Base-by-base conservation (phyloP, 2,113 vertebrate species). In the Todiramphus chloris region DNA sequence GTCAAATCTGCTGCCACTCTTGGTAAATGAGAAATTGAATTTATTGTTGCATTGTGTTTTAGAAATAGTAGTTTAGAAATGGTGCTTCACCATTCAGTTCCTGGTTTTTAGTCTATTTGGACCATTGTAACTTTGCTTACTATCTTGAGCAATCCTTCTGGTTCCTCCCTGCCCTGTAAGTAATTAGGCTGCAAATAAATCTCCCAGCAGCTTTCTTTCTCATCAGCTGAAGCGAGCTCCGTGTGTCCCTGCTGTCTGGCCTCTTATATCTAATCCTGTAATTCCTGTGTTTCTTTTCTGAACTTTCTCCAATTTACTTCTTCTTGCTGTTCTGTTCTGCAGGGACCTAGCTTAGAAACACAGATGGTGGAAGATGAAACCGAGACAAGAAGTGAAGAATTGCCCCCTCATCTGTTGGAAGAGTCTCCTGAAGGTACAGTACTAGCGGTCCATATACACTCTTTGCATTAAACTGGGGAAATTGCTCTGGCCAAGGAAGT, bases 311-410 rank as follows among this genome's bases (percentile, higher is more conserved):
- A 80, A 3, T 67, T 88, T 80, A 63, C 56, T 41, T 50, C 12
- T 88, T 88, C 55, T 77, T 77, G 51, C 19, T 92, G 9, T 59
- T 93, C 58, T 92, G 23, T 93, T 75, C 66, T 82, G 25, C 39
- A 95, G 95, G 93, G 93, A 27, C 94, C 93, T 21, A 95, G 53
- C 70, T 90, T 78, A 23, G 93, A 90, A 70, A 89, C 81, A 44
- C 86, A 91, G 91, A 94, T 94, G 95, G 82, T 83, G 30, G 88
- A 86, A 89, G 64, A 91, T 93, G 90, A 88, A 84, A 60, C 85
- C 74, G 96, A 96, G 48, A 64, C 78, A 53, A 28, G 15, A 17
- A 72, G 50, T 60, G 87, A 95, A 93, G 91, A 93, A 68, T 73
- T 82, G 58, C 69, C 56, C 9, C 43, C 90, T 90, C 82, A 89